Evolutionary conservation across 2,113 vertebrate genomes (phyloP).

Genomic region (Aptenodytes forsteri): DNA sequence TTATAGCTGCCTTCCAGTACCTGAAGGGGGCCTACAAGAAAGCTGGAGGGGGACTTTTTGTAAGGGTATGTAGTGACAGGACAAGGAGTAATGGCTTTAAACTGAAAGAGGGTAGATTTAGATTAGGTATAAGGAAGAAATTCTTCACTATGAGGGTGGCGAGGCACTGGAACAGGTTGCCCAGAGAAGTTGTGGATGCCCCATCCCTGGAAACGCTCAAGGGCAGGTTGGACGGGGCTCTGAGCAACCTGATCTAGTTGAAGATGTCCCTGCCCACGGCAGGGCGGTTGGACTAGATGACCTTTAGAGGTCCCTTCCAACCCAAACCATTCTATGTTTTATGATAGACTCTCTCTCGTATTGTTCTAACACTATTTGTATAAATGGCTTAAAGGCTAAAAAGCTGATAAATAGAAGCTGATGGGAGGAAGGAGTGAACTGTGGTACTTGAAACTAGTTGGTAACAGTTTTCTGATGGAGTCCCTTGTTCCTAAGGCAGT

Average conservation of each 20-base stretch:
- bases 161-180: background rate
- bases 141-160: background rate
- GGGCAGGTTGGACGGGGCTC: background rate
- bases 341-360: background rate
- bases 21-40: background rate
- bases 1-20: background rate
- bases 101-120: background rate
- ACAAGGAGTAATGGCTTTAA: background rate
- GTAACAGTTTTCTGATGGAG: background rate
- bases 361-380: background rate
- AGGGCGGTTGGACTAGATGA: background rate
- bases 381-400: background rate
- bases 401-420: background rate
- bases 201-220: background rate
- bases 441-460: background rate
- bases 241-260: background rate
- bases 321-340: background rate
- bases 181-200: background rate
- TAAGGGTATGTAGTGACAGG: fast-evolving
- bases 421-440: background rate
- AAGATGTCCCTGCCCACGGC: background rate
- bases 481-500: background rate
- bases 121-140: background rate
- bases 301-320: background rate
- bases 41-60: background rate